Percentiles rank a stretch among this genome's conserved stretches.
Evolutionary conservation across 2,797 vertebrate species (phyloP).

Genomic region (Xenopus petersii): DNA sequence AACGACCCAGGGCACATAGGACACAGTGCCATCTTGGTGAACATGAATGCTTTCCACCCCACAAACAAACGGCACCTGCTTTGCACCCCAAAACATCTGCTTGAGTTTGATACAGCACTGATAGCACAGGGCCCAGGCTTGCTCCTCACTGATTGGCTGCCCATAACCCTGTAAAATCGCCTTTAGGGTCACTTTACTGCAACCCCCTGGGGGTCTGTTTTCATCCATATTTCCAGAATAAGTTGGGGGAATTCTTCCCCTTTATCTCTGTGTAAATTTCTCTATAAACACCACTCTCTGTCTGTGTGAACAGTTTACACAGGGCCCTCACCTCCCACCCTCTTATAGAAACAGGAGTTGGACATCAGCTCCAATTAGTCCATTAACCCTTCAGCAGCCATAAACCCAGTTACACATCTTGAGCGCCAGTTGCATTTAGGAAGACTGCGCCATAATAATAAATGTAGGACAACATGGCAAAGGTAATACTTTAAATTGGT

Average conservation of each 20-base stretch:
- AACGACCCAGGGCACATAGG: slow-evolving; percentile 46
- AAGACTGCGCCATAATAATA: too few relatives aligned
- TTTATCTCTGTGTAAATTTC: background rate
- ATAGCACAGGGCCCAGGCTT: slow-evolving; percentile 73
- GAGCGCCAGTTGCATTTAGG: too few relatives aligned
- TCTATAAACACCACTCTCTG: background rate
- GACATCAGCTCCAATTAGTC: slow-evolving; percentile 17
- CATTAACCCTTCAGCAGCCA: slow-evolving; percentile 15
- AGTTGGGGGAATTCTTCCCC: background rate
- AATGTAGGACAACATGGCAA: too few relatives aligned
- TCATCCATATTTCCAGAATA: slow-evolving; percentile 26
- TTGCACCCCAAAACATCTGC: slow-evolving; percentile 14
- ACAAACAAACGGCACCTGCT: slow-evolving; percentile 40
- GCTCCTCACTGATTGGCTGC: slow-evolving; percentile 66
- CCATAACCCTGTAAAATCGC: slow-evolving; percentile 61
- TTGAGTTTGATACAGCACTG: slow-evolving; percentile 61
- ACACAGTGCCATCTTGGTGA: slow-evolving; percentile 60
- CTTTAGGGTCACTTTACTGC: slow-evolving; percentile 54
- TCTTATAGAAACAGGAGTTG: slow-evolving; percentile 18
- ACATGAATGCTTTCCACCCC: slow-evolving; percentile 58
- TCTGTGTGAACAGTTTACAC: background rate
- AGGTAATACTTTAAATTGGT: too few relatives aligned
- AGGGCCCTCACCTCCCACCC: background rate
- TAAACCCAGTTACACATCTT: too few relatives aligned
- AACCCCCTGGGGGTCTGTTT: background rate